These are phyloP conservation scores for Trinorchestia longiramus DNA, from an alignment of 1,140 invertebrate genomes.

Conservation along the genomic window DNA sequence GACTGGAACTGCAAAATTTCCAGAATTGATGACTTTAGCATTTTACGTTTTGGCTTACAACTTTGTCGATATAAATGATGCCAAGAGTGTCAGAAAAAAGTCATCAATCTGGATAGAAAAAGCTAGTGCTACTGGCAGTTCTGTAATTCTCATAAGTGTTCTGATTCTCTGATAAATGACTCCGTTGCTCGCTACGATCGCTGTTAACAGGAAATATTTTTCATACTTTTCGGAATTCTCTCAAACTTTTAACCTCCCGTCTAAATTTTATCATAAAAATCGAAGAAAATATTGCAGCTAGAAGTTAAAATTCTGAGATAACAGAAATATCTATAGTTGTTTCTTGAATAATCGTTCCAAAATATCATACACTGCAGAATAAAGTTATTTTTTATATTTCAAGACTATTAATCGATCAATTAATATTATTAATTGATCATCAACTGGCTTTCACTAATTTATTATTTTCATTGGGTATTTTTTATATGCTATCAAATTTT, in stretches of 20 bases:
- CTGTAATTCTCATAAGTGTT: constrained; percentile 39
- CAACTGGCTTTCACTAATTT: no score
- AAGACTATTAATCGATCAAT: no score
- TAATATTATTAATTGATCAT: no score
- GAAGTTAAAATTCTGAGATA: not conserved
- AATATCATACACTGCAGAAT: no score
- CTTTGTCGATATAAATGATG: constrained; percentile 34
- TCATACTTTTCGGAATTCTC: not conserved
- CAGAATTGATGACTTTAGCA: constrained; percentile 13
- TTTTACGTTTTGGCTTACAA: constrained; percentile 43
- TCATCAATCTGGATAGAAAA: constrained; percentile 31
- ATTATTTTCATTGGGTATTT: no score
- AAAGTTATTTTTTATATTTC: no score
- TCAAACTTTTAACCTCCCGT: not conserved
- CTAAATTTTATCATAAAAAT: not conserved
- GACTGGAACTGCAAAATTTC: not conserved
- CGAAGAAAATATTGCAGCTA: not conserved
- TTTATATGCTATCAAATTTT: no score
- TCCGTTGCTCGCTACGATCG: not conserved
- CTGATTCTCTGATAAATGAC: constrained; percentile 31
- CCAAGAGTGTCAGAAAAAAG: constrained; percentile 1
- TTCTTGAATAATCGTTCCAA: no score
- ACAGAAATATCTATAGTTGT: not conserved
- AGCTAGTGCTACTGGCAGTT: constrained; percentile 16
- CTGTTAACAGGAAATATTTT: constrained; percentile 3